Percentiles rank a stretch among this genome's conserved stretches.
phyloP scores from a whole-genome alignment of 2,113 vertebrate species.

The Xiphophorus hellerii region DNA sequence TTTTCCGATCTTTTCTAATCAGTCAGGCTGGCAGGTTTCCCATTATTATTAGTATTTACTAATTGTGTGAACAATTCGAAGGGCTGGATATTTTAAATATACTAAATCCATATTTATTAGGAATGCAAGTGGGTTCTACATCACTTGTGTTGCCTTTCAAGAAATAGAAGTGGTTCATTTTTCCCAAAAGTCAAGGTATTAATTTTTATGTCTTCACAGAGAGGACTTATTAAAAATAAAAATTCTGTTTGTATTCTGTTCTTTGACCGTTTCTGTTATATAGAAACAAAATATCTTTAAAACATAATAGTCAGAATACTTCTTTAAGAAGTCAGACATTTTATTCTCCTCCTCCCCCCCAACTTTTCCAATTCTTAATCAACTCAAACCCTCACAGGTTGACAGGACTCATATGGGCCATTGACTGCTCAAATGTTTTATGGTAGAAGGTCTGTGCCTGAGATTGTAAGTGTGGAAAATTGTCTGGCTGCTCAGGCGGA shows the following conservation, averaged over 20 bases:
- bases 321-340: slow-evolving; percentile 52
- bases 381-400: slow-evolving; percentile 64
- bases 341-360: slow-evolving; percentile 14
- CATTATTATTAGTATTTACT: no score
- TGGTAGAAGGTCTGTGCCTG: slow-evolving; percentile 48
- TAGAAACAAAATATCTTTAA: no score
- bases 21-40: no score
- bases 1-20: background rate
- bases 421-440: slow-evolving; percentile 60
- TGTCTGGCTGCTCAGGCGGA: slow-evolving; percentile 76
- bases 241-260: background rate
- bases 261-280: no score
- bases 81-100: background rate
- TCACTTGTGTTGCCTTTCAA: background rate
- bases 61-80: background rate
- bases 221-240: background rate
- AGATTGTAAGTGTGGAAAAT: slow-evolving; percentile 67
- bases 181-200: no score
- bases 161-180: no score
- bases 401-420: slow-evolving; percentile 50
- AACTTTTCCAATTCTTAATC: slow-evolving; percentile 70
- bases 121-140: background rate
- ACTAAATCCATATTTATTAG: background rate
- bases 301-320: slow-evolving; percentile 30
- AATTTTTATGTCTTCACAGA: background rate